phyloP scores from a whole-genome alignment of 2,797 vertebrate genomes.

The Megalops cyprinoides region DNA sequence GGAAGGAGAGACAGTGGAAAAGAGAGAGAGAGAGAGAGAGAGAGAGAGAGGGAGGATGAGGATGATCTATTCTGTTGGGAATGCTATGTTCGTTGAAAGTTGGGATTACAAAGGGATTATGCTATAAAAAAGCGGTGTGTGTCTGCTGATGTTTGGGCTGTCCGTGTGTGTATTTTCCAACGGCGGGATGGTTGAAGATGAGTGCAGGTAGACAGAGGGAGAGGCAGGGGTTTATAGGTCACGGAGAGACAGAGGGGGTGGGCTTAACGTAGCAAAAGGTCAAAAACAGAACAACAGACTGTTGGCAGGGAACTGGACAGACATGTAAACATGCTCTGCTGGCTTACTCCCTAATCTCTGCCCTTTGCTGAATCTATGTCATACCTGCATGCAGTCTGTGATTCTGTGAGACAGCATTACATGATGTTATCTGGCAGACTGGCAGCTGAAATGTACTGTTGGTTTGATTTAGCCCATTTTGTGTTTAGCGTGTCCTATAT shows the following conservation, averaged over 20 bases:
- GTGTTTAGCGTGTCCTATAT: not conserved
- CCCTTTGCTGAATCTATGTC: not conserved
- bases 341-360: no score
- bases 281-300: no score
- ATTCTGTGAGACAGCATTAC: not conserved
- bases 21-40: not conserved
- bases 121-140: constrained; percentile 9
- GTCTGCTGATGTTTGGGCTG: not conserved
- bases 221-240: not conserved
- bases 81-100: not conserved
- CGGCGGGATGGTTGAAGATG: constrained; percentile 21
- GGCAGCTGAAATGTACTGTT: not conserved
- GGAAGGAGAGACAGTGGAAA: constrained; percentile 42
- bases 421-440: not conserved
- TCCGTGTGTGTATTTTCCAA: not conserved
- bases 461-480: not conserved
- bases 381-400: not conserved
- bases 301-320: no score
- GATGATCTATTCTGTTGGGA: constrained; percentile 15
- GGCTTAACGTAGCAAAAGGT: not conserved
- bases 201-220: constrained; percentile 1
- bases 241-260: not conserved
- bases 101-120: constrained; percentile 14
- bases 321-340: no score
- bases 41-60: not conserved